phyloP scores from a whole-genome alignment of 1,140 invertebrate species.

The Hyphantria cunea region DNA sequence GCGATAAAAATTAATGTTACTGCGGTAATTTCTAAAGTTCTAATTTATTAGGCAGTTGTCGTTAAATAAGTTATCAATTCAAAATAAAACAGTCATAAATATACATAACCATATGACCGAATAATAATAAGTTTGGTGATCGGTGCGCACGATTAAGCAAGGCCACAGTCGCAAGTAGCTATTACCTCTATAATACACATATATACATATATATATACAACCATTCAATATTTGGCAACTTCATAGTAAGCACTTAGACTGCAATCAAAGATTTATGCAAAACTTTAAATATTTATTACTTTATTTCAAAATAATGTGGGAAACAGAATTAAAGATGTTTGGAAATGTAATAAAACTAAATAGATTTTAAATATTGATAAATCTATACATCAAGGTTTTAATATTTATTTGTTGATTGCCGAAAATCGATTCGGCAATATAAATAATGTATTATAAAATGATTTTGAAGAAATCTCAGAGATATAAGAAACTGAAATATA shows the following conservation, averaged over 20 bases:
- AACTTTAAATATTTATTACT: neutral
- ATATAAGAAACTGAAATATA: no score
- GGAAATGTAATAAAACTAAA: conserved; percentile 3
- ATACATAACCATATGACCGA: no score
- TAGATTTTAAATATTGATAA: neutral
- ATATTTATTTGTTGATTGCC: neutral
- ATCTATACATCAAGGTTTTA: neutral
- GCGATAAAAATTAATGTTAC: no score
- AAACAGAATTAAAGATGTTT: conserved; percentile 1
- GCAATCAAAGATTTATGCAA: conserved; percentile 1
- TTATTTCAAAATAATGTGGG: conserved; percentile 7
- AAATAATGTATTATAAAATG: no score
- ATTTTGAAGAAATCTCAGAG: no score
- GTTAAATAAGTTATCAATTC: no score
- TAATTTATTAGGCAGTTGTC: no score
- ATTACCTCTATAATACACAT: no score
- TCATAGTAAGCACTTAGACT: neutral
- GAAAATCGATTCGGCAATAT: no score
- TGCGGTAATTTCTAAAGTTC: no score
- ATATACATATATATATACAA: no score
- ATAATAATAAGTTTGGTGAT: neutral
- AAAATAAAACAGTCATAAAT: no score
- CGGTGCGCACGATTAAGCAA: neutral
- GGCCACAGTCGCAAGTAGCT: neutral
- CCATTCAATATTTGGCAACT: neutral